Evolutionary conservation across 2,888 invertebrate genomes (phyloP), one percentile per base, ranked within the genome.

Genomic region (Piscicola geometra): DNA sequence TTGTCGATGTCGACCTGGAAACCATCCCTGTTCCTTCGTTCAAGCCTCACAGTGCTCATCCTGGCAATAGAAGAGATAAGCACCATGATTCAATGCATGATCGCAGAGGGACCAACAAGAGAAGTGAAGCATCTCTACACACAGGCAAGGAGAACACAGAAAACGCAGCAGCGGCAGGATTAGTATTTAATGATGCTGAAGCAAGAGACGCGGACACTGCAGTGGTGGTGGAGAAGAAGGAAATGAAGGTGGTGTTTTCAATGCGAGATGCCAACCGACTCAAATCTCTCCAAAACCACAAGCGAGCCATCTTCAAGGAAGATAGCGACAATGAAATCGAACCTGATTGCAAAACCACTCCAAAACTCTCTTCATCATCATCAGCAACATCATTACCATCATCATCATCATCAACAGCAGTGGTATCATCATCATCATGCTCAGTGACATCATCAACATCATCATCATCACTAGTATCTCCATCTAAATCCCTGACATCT

Each of bases 221-320:
- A n/a, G n/a, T n/a, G n/a, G n/a, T n/a, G n/a, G n/a, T n/a, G 15
- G 5, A 56, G n/a, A 56, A 56, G 60, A 56, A 56, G 25, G 60
- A 56, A 9, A 25, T 2, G 18, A 73, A 73, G 30, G 64, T 73
- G 64, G 64, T 73, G 12, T 73, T 73, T 60, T 73, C 73, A 18
- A 73, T 73, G 73, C 56, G 64, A 21, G 73, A 73, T 35, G 56
- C 35, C 18, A 73, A 73, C 18, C 56, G n/a, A n/a, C 12, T 35
- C 1, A 73, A 73, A 30, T n/a, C 56, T 21, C n/a, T 73, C 15
- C 73, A 32, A 1, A 33, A 30, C 1, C n/a, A 33, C 0, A 73
- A 73, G 52, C 50, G 52, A 73, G 73, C 52, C 41, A 64, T 73
- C n/a, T 73, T 73, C 28, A 1, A 60, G 2, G 73, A 73, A 73